A percentile compares a stretch with the other conserved stretches of the same genome.
Evolutionary conservation across 2,888 invertebrate genomes (phyloP).

Genomic region (Psylliodes chrysocephalus): DNA sequence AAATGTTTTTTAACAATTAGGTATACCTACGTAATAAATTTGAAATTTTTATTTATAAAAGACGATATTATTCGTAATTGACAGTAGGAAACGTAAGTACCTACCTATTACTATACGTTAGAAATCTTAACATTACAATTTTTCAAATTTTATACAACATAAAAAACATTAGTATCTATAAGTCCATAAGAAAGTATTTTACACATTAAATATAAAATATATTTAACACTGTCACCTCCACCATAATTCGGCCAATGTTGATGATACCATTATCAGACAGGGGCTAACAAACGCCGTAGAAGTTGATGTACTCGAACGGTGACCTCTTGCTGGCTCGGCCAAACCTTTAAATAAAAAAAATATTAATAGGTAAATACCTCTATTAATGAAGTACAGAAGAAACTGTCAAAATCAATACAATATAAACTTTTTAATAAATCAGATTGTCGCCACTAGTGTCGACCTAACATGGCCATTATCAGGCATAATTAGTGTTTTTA

Average conservation of each 20-base stretch:
- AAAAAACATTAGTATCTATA: neutral
- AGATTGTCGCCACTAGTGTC: too few relatives aligned
- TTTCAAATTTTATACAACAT: constrained; percentile 18
- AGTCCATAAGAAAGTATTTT: constrained; percentile 14
- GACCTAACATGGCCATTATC: too few relatives aligned
- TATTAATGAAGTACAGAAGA: too few relatives aligned
- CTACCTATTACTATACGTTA: constrained; percentile 13
- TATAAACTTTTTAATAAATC: too few relatives aligned
- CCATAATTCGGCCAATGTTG: constrained; percentile 26
- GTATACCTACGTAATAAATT: neutral
- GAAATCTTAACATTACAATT: constrained; percentile 8
- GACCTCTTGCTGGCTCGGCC: constrained; percentile 63
- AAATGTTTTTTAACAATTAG: too few relatives aligned
- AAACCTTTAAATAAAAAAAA: constrained; percentile 58
- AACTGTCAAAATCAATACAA: too few relatives aligned
- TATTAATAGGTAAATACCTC: too few relatives aligned
- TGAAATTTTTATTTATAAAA: constrained; percentile 6
- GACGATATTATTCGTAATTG: constrained; percentile 22
- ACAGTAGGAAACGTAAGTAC: constrained; percentile 29
- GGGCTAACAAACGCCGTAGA: constrained; percentile 46
- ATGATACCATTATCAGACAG: constrained; percentile 35
- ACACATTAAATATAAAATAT: neutral
- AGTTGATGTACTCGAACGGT: constrained; percentile 56
- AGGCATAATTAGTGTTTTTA: too few relatives aligned
- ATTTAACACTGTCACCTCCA: constrained; percentile 32